Base-by-base conservation (phyloP, 1,140 invertebrate species). In the Drepana arcuata region DNA sequence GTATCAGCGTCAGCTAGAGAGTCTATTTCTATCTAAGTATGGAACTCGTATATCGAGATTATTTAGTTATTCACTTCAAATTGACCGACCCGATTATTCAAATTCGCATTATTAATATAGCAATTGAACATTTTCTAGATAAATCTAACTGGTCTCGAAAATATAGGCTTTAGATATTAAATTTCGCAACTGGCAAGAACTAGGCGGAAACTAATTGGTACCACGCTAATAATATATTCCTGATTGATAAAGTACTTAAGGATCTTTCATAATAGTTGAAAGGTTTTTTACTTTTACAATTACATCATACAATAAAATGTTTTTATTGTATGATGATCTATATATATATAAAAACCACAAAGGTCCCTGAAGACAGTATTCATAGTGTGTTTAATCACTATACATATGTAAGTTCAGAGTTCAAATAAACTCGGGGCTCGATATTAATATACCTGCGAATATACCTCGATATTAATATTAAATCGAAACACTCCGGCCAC, bases 151-250 rank as follows among this genome's bases (percentile, higher is more conserved):
- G 38, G 41, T 48, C 29, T 26, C 29, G 28, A 39, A 41, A 41
- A 53, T 53, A 36, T 35, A 37, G 39, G 9, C 29, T 36, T 41
- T 50, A 47, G 24, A 14, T 27, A 14, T 45, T 26, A 45, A 38
- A 55, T 55, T 55, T 45, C 32, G 38, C 32, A 51, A 48, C 33
- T 16, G 29, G 16, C 38, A 34, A 21, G 36, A 41, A 44, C 45
- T 39, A 41, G 33, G 43, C 37, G 39, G 48, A 46, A 49, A 41
- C 32, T 49, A 46, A 55, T 49, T 41, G 35, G 21, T 34, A 14
- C 12, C 15, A n/a, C 25, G 12, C 13, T 13, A 36, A 49, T 49
- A 33, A 44, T 34, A 41, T 28, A 36, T 37, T 33, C 23, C 23
- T n/a, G n/a, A n/a, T n/a, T n/a, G n/a, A n/a, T n/a, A n/a, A n/a